Percentiles rank a stretch among this genome's conserved stretches.
These are phyloP conservation scores for Alethe castanea DNA, from an alignment of 2,113 vertebrate genomes.

Conservation along the genomic window DNA sequence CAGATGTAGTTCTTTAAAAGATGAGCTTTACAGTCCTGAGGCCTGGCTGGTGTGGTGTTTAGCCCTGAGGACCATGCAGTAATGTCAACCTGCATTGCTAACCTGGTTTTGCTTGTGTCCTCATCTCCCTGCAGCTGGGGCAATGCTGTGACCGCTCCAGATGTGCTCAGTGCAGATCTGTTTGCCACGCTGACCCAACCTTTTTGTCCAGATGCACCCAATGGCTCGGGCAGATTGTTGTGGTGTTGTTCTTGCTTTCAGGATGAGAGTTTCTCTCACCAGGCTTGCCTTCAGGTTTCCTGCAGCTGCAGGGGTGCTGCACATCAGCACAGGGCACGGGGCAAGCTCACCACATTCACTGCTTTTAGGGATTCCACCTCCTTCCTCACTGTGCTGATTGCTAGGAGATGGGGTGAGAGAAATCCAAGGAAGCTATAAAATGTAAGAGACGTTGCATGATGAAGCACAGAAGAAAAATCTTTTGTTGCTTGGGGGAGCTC, in stretches of 20 bases:
- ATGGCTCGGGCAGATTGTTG: accelerated
- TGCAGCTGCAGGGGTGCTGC: not conserved
- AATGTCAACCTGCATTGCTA: not conserved
- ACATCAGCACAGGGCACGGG: not conserved
- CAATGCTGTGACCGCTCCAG: accelerated
- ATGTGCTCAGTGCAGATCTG: not conserved
- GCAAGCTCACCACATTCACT: not conserved
- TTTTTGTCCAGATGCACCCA: not conserved
- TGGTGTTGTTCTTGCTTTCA: not conserved
- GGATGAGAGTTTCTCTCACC: not conserved
- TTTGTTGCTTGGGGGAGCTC: not conserved
- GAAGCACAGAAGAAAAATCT: not conserved
- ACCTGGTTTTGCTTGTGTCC: not conserved
- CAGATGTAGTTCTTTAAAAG: not conserved
- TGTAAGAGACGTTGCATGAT: accelerated
- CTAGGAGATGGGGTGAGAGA: not conserved
- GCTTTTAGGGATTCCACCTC: not conserved
- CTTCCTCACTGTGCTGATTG: not conserved
- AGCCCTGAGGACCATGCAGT: not conserved
- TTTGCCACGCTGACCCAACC: not conserved
- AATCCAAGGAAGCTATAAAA: not conserved
- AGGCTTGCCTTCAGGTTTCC: not conserved
- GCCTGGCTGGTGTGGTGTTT: not conserved
- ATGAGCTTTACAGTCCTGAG: not conserved
- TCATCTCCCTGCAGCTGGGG: not conserved